Evolutionary conservation across 2,888 invertebrate species (phyloP).

Genomic region (Morpho helenor): DNA sequence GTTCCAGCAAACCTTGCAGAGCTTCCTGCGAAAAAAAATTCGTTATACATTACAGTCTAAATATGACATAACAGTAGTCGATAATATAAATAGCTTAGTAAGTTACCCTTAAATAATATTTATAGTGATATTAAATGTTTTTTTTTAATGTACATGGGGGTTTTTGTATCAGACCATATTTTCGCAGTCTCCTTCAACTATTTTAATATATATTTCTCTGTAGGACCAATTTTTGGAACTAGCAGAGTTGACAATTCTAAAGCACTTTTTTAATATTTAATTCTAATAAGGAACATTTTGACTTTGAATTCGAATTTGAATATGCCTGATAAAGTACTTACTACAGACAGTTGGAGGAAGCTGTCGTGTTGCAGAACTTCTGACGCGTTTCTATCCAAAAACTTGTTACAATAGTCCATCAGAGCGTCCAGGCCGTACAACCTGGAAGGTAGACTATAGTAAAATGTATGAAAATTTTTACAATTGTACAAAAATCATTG

Average conservation of each 20-base stretch:
- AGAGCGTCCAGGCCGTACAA: conserved; percentile 83
- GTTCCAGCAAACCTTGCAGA: conserved; percentile 89
- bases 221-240: not conserved
- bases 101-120: too few relatives aligned
- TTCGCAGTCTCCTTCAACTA: too few relatives aligned
- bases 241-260: too few relatives aligned
- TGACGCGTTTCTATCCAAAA: conserved; percentile 92
- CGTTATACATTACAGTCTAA: not conserved
- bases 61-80: not conserved
- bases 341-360: conserved; percentile 90
- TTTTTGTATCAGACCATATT: too few relatives aligned
- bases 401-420: conserved; percentile 91
- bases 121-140: not conserved
- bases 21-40: conserved; percentile 75
- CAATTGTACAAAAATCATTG: not conserved
- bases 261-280: too few relatives aligned
- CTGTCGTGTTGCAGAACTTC: conserved; percentile 91
- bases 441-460: conserved; percentile 39
- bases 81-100: too few relatives aligned
- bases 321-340: conserved; percentile 54
- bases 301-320: too few relatives aligned
- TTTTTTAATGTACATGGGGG: not conserved
- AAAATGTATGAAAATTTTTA: not conserved
- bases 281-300: too few relatives aligned
- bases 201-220: not conserved